Conservation (phyloP, 2,888 invertebrate species). For the Didymodactylos carnosus region DNA sequence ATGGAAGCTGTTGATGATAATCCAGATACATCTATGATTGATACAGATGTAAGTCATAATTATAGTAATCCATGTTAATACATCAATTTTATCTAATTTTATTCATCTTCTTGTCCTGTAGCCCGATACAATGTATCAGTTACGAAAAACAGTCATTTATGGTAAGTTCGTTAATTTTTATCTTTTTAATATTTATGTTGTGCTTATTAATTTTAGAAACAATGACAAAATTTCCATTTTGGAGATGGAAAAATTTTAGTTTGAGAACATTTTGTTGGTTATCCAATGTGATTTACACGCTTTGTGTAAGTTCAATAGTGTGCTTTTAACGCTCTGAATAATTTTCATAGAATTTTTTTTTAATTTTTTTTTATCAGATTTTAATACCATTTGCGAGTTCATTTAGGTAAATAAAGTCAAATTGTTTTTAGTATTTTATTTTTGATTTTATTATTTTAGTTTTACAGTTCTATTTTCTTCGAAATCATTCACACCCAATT, state of each 20-base stretch:
- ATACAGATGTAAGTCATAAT: not conserved
- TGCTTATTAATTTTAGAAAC: no score
- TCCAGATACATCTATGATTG: not conserved
- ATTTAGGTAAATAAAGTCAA: no score
- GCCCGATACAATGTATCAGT: not conserved
- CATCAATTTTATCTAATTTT: not conserved
- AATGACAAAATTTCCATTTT: constrained; percentile 68
- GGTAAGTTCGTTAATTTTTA: no score
- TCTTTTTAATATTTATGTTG: no score
- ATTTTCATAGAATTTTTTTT: no score
- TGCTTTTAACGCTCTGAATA: no score
- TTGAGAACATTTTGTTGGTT: constrained; percentile 44
- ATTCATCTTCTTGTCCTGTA: not conserved
- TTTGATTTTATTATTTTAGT: no score
- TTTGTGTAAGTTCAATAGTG: constrained; percentile 15
- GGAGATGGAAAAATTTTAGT: constrained; percentile 62
- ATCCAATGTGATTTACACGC: constrained; percentile 9
- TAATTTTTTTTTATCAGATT: constrained; percentile 37
- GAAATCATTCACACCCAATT: constrained; percentile 65
- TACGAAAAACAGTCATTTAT: not conserved
- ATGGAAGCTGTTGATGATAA: not conserved
- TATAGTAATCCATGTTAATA: no score
- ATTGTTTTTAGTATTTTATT: no score
- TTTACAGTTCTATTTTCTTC: constrained; percentile 52
- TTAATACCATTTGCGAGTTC: constrained; percentile 77